Conservation (phyloP, 2,888 invertebrate species). For the Polydesmus complanatus region DNA sequence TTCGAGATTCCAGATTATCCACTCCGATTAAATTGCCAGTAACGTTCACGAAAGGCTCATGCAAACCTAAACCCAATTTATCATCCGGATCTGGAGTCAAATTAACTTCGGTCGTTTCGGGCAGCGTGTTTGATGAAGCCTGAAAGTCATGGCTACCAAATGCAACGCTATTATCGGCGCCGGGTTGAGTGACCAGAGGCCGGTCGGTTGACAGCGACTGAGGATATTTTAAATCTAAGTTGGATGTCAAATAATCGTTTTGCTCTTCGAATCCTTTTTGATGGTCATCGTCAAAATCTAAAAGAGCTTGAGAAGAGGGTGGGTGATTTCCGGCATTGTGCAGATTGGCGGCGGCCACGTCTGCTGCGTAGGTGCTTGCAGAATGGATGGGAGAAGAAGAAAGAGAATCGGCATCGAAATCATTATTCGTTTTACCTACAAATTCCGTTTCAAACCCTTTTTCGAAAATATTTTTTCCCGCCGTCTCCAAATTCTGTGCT, state of each 20-base stretch:
- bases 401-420: not conserved
- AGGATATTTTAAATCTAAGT: not conserved
- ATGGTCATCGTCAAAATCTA: not conserved
- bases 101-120: not conserved
- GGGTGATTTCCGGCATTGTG: not conserved
- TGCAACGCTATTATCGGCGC: not conserved
- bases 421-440: not conserved
- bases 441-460: too few relatives aligned
- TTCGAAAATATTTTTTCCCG: too few relatives aligned
- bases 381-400: too few relatives aligned
- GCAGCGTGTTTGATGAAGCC: not conserved
- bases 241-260: not conserved
- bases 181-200: not conserved
- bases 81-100: slow-evolving; percentile 1
- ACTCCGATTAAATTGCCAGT: too few relatives aligned
- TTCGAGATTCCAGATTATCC: not conserved
- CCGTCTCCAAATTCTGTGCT: too few relatives aligned
- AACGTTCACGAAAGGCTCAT: not conserved
- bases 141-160: not conserved
- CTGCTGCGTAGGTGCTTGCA: not conserved
- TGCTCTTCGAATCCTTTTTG: not conserved
- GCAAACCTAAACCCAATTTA: not conserved
- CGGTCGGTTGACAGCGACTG: not conserved
- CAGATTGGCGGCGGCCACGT: not conserved
- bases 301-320: not conserved